These are phyloP conservation scores for Zapus hudsonius DNA, from an alignment of 2,113 vertebrate genomes.

Conservation along the genomic window DNA sequence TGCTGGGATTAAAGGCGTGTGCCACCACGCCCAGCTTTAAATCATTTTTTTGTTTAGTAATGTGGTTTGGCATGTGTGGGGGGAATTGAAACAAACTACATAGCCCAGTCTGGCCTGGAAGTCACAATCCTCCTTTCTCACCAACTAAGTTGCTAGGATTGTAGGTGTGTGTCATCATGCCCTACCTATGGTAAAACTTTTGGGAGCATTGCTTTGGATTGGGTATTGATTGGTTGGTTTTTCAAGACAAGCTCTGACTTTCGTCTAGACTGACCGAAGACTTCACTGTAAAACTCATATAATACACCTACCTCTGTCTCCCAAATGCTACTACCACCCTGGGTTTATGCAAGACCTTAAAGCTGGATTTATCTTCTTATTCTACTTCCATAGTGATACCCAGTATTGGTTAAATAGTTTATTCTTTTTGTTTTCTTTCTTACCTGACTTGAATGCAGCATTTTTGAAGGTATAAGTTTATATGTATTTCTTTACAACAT, in stretches of 20 bases:
- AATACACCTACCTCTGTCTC: not conserved
- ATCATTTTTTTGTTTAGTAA: not conserved
- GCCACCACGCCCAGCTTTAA: too few relatives aligned
- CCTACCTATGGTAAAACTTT: not conserved
- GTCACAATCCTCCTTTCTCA: not conserved
- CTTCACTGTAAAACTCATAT: not conserved
- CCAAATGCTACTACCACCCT: not conserved
- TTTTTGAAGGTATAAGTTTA: not conserved
- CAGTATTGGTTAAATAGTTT: not conserved
- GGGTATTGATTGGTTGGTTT: not conserved
- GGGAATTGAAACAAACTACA: not conserved
- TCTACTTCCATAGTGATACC: not conserved
- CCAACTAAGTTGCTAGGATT: not conserved
- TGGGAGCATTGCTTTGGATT: not conserved
- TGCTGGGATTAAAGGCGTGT: too few relatives aligned
- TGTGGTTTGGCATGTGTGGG: not conserved
- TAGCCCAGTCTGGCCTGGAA: not conserved
- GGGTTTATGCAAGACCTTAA: too few relatives aligned
- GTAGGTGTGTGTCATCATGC: not conserved
- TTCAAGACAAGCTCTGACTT: not conserved
- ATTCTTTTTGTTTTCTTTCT: constrained; percentile 15
- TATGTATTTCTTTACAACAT: not conserved
- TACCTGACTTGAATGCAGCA: not conserved
- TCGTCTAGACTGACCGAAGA: too few relatives aligned
- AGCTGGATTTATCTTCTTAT: not conserved